Conservation (phyloP, 2,113 vertebrate species). For the Pachyramphus minor region DNA sequence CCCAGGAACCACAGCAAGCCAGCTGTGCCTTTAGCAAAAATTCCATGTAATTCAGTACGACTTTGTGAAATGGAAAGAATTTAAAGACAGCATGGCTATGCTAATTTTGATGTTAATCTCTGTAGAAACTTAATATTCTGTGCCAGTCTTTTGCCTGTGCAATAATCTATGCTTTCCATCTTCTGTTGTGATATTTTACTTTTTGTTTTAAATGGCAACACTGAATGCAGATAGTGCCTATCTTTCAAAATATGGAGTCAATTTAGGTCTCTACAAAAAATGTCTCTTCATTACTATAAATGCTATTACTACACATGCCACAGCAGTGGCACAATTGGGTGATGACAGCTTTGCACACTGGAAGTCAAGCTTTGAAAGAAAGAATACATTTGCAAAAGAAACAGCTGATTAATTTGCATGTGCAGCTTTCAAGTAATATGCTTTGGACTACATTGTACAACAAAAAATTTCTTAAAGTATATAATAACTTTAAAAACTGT, state of each 20-base stretch:
- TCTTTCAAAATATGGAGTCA: background rate
- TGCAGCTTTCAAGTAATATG: background rate
- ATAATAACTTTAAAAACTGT: background rate
- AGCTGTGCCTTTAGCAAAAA: conserved; percentile 24
- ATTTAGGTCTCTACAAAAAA: background rate
- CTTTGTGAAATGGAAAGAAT: conserved; percentile 1
- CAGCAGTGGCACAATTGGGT: background rate
- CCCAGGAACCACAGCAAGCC: background rate
- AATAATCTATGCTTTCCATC: conserved; percentile 1
- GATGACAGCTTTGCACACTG: conserved; percentile 1
- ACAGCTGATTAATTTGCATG: conserved; percentile 17
- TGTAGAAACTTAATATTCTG: conserved; percentile 22
- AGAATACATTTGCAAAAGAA: conserved; percentile 35
- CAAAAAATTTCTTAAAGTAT: background rate
- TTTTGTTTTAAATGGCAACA: background rate
- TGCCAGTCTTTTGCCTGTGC: background rate
- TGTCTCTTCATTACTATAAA: background rate
- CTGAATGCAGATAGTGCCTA: background rate
- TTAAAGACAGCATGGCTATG: background rate
- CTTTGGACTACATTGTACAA: background rate
- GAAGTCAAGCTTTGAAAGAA: background rate
- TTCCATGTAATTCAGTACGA: background rate
- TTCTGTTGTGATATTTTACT: background rate
- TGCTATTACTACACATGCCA: background rate
- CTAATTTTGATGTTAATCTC: conserved; percentile 50